These are phyloP conservation scores for Invenusta paracnida DNA, from an alignment of 2,888 invertebrate species.

Conservation along the genomic window DNA sequence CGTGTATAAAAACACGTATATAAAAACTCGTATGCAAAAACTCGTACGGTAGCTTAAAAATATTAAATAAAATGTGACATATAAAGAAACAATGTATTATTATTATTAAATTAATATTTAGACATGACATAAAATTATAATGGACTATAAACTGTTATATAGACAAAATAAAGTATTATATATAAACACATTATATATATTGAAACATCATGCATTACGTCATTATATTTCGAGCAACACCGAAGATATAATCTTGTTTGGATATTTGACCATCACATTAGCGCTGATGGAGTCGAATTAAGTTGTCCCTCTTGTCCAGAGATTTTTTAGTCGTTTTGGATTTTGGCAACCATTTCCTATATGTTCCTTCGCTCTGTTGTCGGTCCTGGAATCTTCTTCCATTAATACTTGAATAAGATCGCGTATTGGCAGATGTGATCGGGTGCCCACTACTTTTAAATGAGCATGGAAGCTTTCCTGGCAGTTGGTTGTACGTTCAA, in stretches of 20 bases:
- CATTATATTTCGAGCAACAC: constrained; percentile 7
- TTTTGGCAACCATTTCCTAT: neutral
- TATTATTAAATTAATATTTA: neutral
- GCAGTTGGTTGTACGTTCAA: neutral
- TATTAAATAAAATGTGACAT: neutral
- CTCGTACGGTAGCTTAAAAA: neutral
- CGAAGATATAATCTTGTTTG: neutral
- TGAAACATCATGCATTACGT: neutral
- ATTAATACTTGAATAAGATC: neutral
- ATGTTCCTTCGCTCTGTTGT: neutral
- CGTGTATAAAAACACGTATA: neutral
- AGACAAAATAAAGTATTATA: neutral
- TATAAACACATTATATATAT: neutral
- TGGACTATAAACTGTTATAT: neutral
- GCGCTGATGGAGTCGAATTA: constrained; percentile 15
- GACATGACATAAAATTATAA: neutral
- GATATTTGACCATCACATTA: neutral
- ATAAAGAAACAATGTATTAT: neutral
- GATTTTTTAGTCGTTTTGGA: neutral
- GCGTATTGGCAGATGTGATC: neutral
- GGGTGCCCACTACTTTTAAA: neutral
- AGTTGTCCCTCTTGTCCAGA: neutral
- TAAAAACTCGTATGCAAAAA: neutral
- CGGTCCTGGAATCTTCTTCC: neutral
- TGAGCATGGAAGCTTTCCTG: constrained; percentile 2